Evolutionary conservation across 1,140 invertebrate genomes (phyloP), one percentile per base, ranked within the genome.

Genomic region (Periplaneta americana): DNA sequence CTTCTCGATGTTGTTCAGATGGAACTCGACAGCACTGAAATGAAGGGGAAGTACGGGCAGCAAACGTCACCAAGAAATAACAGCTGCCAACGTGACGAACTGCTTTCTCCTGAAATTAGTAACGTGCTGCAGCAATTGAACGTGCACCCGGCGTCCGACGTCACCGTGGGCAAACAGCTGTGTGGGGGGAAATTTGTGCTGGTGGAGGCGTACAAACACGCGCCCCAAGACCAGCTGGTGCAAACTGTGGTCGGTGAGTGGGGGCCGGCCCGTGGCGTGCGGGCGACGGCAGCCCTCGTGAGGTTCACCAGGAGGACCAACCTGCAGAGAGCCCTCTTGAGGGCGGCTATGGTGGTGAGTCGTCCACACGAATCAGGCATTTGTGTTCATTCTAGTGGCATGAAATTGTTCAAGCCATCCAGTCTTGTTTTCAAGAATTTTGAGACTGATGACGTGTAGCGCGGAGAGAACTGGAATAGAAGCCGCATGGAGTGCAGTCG

Each of bases 341-440:
- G 15, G 79, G 35, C 79, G 2, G 22, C 37, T 11, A 80, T 80
- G 31, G 79, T 80, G 39, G 79, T 80, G 34, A 57, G 79, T 74
- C 17, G 15, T n/a, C n/a, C n/a, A n/a, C 17, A 48, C 10, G 15
- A 15, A 48, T 5, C 15, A 17, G 0, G 39, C 10, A 10, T 15
- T 15, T 5, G 5, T 5, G 13, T 18, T 4, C 4, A 48, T 2
- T 2, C 39, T 9, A 18, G 13, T 2, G 39, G 39, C 3, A 5
- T 48, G 4, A 13, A 13, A 15, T 13, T 4, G 15, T 48, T 5
- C 4, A 48, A 2, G 5, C 13, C 39, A 5, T 15, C 39, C 13
- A 48, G 3, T 4, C 39, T 18, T 15, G 3, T 8, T 48, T 8
- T 48, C 22, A 15, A 18, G 3, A 15, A 48, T 8, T 9, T 15